phyloP scores from a whole-genome alignment of 1,140 invertebrate species.

The Palaemon carinicauda region DNA sequence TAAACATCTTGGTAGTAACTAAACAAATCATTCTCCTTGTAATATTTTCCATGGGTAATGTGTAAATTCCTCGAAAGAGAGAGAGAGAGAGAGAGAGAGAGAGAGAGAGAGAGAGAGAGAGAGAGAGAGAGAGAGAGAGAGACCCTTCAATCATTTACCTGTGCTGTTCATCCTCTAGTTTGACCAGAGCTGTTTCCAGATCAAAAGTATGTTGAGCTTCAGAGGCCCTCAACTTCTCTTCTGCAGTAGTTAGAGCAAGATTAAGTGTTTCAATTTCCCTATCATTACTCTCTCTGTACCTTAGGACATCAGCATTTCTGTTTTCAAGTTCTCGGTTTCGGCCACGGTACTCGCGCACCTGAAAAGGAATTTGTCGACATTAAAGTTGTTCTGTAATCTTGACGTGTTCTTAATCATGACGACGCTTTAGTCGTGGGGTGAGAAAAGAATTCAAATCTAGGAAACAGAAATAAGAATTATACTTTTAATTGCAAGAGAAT shows the following conservation, averaged over 20 bases:
- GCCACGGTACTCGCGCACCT: conserved; percentile 55
- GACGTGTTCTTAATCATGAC: background rate
- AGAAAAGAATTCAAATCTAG: too few species aligned
- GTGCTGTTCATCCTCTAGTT: conserved; percentile 52
- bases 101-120: background rate
- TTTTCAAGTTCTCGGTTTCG: conserved; percentile 51
- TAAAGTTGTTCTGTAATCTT: background rate
- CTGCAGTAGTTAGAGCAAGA: conserved; percentile 47
- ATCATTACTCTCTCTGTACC: conserved; percentile 35
- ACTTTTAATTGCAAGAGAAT: too few species aligned
- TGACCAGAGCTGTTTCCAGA: conserved; percentile 52
- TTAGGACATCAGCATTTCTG: background rate
- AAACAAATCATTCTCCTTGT: background rate
- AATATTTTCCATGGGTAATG: background rate
- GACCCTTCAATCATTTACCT: background rate
- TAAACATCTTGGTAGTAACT: background rate
- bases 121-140: background rate
- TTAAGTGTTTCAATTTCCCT: conserved; percentile 41
- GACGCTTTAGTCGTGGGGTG: too few species aligned
- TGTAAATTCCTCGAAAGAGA: background rate
- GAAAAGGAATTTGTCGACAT: background rate
- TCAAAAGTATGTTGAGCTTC: conserved; percentile 57
- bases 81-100: background rate
- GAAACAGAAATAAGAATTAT: too few species aligned
- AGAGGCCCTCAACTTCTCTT: conserved; percentile 53